These are phyloP conservation scores for Mesembrinibis cayennensis DNA, from an alignment of 2,113 vertebrate genomes.

Conservation along the genomic window DNA sequence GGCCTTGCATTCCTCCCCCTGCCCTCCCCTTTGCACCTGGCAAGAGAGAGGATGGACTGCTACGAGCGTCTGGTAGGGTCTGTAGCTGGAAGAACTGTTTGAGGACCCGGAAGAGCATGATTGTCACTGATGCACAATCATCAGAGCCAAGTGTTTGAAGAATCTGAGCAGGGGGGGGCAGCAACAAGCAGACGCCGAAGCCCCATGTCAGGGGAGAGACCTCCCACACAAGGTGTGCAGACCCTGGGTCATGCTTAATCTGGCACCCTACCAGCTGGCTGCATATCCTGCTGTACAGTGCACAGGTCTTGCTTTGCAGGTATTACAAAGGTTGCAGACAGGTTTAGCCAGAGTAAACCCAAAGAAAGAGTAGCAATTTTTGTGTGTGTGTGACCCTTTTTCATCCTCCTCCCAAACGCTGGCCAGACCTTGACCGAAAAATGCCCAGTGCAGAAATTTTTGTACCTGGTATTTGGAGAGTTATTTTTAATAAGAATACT, in stretches of 20 bases:
- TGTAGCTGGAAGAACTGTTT: not conserved
- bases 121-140: not conserved
- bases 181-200: not conserved
- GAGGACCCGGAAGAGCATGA: not conserved
- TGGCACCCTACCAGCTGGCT: not conserved
- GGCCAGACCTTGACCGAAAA: not conserved
- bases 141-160: not conserved
- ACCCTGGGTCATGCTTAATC: not conserved
- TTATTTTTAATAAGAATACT: not conserved
- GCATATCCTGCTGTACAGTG: not conserved
- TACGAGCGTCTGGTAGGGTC: not conserved
- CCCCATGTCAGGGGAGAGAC: not conserved
- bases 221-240: not conserved
- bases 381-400: not conserved
- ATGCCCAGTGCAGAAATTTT: not conserved
- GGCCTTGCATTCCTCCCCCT: not conserved
- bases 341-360: not conserved
- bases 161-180: constrained; percentile 17
- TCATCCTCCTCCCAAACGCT: not conserved
- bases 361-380: not conserved
- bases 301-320: not conserved
- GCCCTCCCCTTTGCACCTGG: not conserved
- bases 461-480: not conserved
- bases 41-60: not conserved
- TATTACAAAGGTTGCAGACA: not conserved